A percentile compares a stretch with the other conserved stretches of the same genome.
These are phyloP conservation scores for Chironex yamaguchii DNA, from an alignment of 30 jellyfish, hydroid and myxozoan genomes.

Conservation along the genomic window DNA sequence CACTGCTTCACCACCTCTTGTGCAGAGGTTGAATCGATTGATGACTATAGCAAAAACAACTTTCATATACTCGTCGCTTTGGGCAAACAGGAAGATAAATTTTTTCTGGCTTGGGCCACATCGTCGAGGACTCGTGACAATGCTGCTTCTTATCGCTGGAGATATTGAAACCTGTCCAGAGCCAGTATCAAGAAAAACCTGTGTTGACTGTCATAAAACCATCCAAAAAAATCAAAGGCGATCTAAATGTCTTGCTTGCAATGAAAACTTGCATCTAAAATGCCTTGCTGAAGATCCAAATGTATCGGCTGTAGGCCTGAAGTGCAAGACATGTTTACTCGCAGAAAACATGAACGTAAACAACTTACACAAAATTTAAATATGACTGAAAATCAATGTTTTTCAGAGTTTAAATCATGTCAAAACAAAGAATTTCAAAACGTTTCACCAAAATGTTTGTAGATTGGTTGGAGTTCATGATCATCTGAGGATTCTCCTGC, in stretches of 20 bases:
- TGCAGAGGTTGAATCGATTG: slow-evolving; percentile 58
- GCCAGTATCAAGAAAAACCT: slow-evolving; percentile 60
- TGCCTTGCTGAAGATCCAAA: slow-evolving; percentile 60
- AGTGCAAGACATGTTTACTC: slow-evolving; percentile 62
- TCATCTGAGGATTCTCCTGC: slow-evolving; percentile 61
- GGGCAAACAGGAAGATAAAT: slow-evolving; percentile 58
- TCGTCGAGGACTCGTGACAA: slow-evolving; percentile 70
- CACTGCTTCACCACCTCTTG: slow-evolving; percentile 60
- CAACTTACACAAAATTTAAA: slow-evolving; percentile 63
- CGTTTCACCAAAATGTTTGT: slow-evolving; percentile 49
- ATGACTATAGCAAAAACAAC: slow-evolving; percentile 63
- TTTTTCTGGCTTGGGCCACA: slow-evolving; percentile 65
- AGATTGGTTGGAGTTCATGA: slow-evolving; percentile 67
- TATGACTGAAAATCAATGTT: slow-evolving; percentile 52
- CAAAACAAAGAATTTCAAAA: no score
- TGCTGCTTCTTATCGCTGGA: slow-evolving; percentile 71
- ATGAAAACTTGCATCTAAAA: slow-evolving; percentile 62
- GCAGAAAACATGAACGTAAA: slow-evolving; percentile 39
- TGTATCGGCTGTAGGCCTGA: slow-evolving; percentile 68
- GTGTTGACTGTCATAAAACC: slow-evolving; percentile 67
- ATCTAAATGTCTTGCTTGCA: slow-evolving; percentile 21
- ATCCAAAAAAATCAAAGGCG: slow-evolving; percentile 63
- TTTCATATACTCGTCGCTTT: slow-evolving; percentile 60
- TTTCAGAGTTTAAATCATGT: slow-evolving; percentile 58
- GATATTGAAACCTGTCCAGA: slow-evolving; percentile 61